Percentiles rank a stretch among this genome's conserved stretches.
These are phyloP conservation scores for Lasaia peninsularis DNA, from an alignment of 1,140 invertebrate species.

Conservation along the genomic window DNA sequence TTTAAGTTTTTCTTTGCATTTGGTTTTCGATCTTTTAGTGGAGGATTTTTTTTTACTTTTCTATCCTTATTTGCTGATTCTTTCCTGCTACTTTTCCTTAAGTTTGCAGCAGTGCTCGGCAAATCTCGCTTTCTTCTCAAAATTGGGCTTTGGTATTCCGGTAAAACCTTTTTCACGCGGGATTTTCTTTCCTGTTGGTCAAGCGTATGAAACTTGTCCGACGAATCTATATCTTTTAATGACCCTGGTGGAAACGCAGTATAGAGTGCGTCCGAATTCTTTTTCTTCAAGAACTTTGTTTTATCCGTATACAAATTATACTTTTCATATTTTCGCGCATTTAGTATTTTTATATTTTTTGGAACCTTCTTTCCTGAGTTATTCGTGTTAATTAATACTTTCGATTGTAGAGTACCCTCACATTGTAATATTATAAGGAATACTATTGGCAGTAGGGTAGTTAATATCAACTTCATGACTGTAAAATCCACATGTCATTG, in stretches of 20 bases:
- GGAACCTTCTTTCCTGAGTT: conserved; percentile 25
- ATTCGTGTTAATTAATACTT: conserved; percentile 4
- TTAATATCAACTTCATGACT: conserved; percentile 29
- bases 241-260: conserved; percentile 29
- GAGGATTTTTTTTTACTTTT: neutral
- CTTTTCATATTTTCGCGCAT: conserved; percentile 32
- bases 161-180: conserved; percentile 44
- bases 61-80: neutral
- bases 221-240: neutral
- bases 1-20: conserved; percentile 14
- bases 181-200: conserved; percentile 28
- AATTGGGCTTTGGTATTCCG: conserved; percentile 25
- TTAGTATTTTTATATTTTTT: conserved; percentile 38
- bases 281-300: conserved; percentile 18
- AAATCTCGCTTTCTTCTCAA: conserved; percentile 27
- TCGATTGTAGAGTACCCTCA: conserved; percentile 14
- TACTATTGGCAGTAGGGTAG: neutral
- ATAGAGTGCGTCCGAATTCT: conserved; percentile 16
- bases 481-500: conserved; percentile 2
- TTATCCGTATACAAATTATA: conserved; percentile 17
- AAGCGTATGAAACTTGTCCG: neutral
- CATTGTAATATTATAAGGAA: conserved; percentile 21
- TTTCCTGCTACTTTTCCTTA: neutral
- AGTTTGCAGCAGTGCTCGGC: neutral
- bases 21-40: neutral